A percentile compares a stretch with the other conserved stretches of the same genome.
phyloP scores from a whole-genome alignment of 2,888 invertebrate genomes.

The Synergus umbraculus region DNA sequence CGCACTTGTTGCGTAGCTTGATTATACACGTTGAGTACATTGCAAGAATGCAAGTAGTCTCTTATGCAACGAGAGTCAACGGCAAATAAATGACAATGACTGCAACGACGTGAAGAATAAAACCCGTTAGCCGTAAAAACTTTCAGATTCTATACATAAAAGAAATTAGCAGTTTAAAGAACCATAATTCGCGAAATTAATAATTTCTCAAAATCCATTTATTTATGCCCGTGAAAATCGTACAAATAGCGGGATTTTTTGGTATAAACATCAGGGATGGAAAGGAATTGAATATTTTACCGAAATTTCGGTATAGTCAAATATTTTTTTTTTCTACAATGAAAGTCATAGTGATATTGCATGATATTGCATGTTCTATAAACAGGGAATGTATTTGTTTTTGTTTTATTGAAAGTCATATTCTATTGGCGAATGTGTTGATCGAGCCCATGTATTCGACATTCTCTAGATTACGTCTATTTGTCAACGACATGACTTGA shows the following conservation, averaged over 20 bases:
- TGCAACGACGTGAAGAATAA: slow-evolving; percentile 19
- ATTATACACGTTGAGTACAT: slow-evolving; percentile 25
- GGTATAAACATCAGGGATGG: no score
- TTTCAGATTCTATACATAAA: not conserved
- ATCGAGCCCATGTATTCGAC: slow-evolving; percentile 6
- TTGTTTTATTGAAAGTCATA: not conserved
- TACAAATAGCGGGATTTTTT: no score
- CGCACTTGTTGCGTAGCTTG: slow-evolving; percentile 19
- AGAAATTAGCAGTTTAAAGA: not conserved
- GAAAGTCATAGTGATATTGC: no score
- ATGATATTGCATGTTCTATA: no score
- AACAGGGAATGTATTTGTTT: no score
- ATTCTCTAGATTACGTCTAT: slow-evolving; percentile 9
- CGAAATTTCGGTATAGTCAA: no score
- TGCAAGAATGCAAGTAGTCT: not conserved
- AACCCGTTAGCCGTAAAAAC: slow-evolving; percentile 7
- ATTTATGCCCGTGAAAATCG: no score
- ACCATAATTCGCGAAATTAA: not conserved
- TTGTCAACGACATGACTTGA: not conserved
- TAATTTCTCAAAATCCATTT: not conserved
- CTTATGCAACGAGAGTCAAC: slow-evolving; percentile 31
- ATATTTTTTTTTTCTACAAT: no score
- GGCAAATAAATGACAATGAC: slow-evolving; percentile 37
- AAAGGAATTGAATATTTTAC: no score
- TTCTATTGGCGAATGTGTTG: slow-evolving; percentile 12